Evolutionary conservation across 2,888 invertebrate species (phyloP), one percentile per base, ranked within the genome.

Genomic region (Drosophila fulvimacula): DNA sequence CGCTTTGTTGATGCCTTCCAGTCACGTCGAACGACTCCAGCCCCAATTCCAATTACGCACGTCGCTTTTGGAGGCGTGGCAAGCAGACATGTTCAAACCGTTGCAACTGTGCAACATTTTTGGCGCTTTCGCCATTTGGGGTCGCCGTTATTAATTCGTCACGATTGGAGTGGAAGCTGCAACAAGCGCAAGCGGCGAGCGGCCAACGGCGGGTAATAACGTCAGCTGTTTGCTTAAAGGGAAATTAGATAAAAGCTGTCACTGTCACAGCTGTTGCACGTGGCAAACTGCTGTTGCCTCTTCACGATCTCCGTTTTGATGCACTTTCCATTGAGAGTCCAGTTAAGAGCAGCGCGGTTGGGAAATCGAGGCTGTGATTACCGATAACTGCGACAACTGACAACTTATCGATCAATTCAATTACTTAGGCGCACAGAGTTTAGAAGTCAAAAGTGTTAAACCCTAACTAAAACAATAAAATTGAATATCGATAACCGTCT

Each of bases 211-310:
- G 24, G 17, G 24, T 46, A 17, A 49, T 24, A 13, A 34, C 63
- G 58, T 73, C 77, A 67, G 79, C 76, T 79, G 76, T 59, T 76
- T 80, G 80, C 74, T 71, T 60, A 52, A 84, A 87, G 88, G 83
- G 86, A 88, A 83, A 83, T 82, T 77, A 70, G 81, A 82, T 83
- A 83, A 83, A 88, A 88, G 89, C 87, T 82, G 75, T 82, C 74
- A 53, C 57, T 42, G 69, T n/a, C 49, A 10, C 73, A 57, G 65
- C 65, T 58, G 75, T 21, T 56, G 79, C 75, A 74, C 67, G 80
- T 80, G 78, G 68, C 48, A 17, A 30, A 48, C 13, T 17, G 30
- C 3, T 57, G 57, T 38, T n/a, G 52, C 53, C 60, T 44, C 55
- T 24, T 39, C 56, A 62, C 49, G 49, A 30, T 68, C 64, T 58